These are phyloP conservation scores for Mugil cephalus DNA, from an alignment of 2,113 vertebrate species.

Conservation along the genomic window DNA sequence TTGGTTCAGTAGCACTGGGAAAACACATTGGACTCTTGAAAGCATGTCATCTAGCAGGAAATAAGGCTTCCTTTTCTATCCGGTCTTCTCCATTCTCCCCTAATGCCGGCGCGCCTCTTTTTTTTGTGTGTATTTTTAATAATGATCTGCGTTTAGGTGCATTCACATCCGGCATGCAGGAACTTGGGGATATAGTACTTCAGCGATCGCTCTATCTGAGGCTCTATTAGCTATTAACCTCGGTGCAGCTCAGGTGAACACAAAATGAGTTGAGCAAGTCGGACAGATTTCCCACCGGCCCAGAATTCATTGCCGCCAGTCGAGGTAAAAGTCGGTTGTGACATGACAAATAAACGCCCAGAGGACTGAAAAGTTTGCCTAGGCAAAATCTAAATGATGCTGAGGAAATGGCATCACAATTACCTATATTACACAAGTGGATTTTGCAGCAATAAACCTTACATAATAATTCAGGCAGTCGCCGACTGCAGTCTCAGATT, in stretches of 20 bases:
- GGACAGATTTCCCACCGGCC: constrained; percentile 68
- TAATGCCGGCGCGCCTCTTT: constrained; percentile 11
- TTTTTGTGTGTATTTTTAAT: constrained; percentile 40
- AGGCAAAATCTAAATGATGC: constrained; percentile 36
- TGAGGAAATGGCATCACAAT: constrained; percentile 28
- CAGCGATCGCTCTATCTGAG: constrained; percentile 38
- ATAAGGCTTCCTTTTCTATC: constrained; percentile 28
- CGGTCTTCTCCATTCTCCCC: constrained; percentile 19
- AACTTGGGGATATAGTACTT: constrained; percentile 38
- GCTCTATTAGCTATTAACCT: constrained; percentile 70
- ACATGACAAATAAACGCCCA: constrained; percentile 38
- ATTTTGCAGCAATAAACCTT: constrained; percentile 16
- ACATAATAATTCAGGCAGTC: constrained; percentile 21
- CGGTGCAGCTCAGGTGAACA: constrained; percentile 64
- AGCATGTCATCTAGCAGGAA: constrained; percentile 55
- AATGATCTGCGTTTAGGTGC: constrained; percentile 28
- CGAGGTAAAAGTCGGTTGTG: constrained; percentile 15
- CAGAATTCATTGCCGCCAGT: constrained; percentile 58
- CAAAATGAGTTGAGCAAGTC: constrained; percentile 56
- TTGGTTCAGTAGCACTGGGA: constrained; percentile 47
- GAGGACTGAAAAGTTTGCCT: constrained; percentile 47
- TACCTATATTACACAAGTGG: constrained; percentile 16
- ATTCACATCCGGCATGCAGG: constrained; percentile 1
- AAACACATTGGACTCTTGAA: constrained; percentile 51
- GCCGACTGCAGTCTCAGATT: constrained; percentile 19